Base-by-base conservation (phyloP, 2,113 vertebrate species). In the Crocuta crocuta region DNA sequence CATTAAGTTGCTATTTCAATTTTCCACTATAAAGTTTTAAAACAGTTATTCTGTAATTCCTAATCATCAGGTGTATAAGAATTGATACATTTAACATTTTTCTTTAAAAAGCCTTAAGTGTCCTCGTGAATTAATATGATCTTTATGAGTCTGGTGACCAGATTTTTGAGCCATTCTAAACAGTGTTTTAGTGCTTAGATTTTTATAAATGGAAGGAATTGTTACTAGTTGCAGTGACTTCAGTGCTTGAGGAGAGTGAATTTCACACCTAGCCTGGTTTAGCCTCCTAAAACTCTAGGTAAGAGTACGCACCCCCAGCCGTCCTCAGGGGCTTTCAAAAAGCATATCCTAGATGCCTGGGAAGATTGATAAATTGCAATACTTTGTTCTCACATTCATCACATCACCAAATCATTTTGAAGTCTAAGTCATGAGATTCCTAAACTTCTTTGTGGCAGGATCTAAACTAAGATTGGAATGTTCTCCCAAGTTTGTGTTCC, bases 151-250 rank as follows among this genome's bases (percentile, higher is more conserved):
- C 91, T 93, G 53, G 78, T 88, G 73, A 78, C 28, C 90, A 85
- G 90, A 78, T 96, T 96, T 90, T 53, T 70, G 66, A 97, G 84
- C 78, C 55, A 55, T 92, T 92, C 81, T 89, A 86, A 91, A 85
- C n/a, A 94, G 87, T 24, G 10, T 80, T 93, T 70, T 68, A 81
- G 43, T 55, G 78, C 88, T 91, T 43, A 45, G 48, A 48, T 82
- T 74, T 97, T 94, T 94, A 53, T 97, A 95, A 98, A 93, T 89
- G 92, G 48, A 80, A 97, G 95, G 81, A 74, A 94, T 93, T 97
- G 82, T 94, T 94, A 45, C 88, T 71, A 43, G 58, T 83, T 71
- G 21, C 79, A 55, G 65, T 58, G 88, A 81, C 71, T 89, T 88
- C 61, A 21, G 7, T 0, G 5, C 21, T 85, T 8, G 26, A 71